These are phyloP conservation scores for Ictalurus furcatus DNA, from an alignment of 2,113 vertebrate genomes.

Conservation along the genomic window DNA sequence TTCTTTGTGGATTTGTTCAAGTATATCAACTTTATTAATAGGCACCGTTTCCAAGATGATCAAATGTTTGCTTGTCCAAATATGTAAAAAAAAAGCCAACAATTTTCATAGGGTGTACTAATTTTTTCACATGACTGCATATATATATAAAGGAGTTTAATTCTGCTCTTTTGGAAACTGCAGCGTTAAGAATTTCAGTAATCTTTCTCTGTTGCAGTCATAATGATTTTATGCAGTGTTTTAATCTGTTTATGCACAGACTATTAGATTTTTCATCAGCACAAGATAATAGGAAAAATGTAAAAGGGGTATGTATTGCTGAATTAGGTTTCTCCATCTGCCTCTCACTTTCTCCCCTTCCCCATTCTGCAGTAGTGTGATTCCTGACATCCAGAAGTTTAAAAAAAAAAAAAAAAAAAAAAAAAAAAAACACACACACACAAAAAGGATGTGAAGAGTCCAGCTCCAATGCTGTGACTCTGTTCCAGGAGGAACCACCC, in stretches of 20 bases:
- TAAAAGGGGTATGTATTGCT: slow-evolving; percentile 4
- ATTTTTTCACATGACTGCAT: no score
- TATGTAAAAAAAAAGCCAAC: no score
- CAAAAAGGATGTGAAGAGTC: slow-evolving; percentile 60
- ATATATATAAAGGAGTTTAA: not conserved
- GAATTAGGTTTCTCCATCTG: not conserved
- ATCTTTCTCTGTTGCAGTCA: not conserved
- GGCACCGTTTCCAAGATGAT: no score
- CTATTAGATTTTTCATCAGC: not conserved
- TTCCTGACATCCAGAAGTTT: slow-evolving; percentile 59
- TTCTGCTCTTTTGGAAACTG: not conserved
- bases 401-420: slow-evolving; percentile 42
- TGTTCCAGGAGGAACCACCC: slow-evolving; percentile 77
- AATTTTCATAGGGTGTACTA: no score
- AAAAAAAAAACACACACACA: slow-evolving; percentile 39
- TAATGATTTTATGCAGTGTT: not conserved
- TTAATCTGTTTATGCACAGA: not conserved
- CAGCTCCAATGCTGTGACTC: slow-evolving; percentile 70
- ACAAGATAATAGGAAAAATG: not conserved
- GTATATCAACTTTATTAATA: no score
- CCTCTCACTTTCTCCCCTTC: slow-evolving; percentile 1
- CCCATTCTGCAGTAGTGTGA: slow-evolving; percentile 52
- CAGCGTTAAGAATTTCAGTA: not conserved
- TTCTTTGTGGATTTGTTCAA: no score
- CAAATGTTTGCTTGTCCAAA: no score